Evolutionary conservation across 2,888 invertebrate genomes (phyloP).

Genomic region (Tachystola acroxantha): DNA sequence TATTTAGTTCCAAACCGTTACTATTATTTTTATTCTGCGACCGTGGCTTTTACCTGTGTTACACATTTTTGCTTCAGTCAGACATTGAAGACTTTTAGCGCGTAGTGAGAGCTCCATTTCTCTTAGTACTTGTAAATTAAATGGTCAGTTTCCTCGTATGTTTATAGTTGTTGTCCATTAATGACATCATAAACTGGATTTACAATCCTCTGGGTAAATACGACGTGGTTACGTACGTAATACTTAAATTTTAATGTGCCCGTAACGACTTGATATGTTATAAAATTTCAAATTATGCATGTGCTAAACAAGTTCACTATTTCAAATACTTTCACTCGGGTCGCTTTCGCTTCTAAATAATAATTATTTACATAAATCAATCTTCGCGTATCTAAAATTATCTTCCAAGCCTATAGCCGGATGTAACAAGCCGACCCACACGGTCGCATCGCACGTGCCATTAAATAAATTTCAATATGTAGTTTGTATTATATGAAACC

Average conservation of each 20-base stretch:
- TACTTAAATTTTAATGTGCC: background rate
- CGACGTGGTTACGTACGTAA: background rate
- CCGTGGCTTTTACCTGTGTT: too few species aligned
- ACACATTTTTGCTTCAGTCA: too few species aligned
- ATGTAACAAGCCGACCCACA: too few species aligned
- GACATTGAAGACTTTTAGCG: too few species aligned
- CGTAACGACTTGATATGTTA: background rate
- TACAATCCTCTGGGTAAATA: background rate
- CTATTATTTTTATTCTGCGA: too few species aligned
- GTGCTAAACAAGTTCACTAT: constrained; percentile 7
- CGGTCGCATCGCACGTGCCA: too few species aligned
- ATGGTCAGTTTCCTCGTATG: background rate
- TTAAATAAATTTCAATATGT: too few species aligned
- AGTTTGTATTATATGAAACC: too few species aligned
- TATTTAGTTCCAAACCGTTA: too few species aligned
- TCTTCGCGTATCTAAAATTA: background rate
- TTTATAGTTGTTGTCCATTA: background rate
- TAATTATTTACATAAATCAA: constrained; percentile 2
- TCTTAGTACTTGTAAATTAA: too few species aligned
- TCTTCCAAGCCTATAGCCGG: too few species aligned
- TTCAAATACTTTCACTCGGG: constrained; percentile 7
- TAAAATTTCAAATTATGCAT: constrained; percentile 2
- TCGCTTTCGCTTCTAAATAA: constrained; percentile 7
- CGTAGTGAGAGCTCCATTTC: too few species aligned
- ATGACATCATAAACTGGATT: constrained; percentile 1